Conservation (phyloP, 2,113 vertebrate species). For the Raphicerus campestris region DNA sequence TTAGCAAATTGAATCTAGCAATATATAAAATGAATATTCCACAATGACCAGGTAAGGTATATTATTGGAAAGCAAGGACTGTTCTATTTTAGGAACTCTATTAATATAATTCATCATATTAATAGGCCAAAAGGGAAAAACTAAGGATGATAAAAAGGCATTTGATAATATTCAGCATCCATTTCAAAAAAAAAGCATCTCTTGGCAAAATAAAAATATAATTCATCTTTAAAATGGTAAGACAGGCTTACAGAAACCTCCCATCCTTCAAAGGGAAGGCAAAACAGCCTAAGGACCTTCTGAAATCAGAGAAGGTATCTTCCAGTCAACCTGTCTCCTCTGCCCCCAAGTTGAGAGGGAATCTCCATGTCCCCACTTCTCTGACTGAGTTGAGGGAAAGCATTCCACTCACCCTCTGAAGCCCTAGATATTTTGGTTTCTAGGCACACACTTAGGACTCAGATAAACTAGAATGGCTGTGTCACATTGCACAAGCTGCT, state of each 20-base stretch:
- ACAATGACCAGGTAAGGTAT: conserved; percentile 69
- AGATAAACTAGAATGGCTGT: not conserved
- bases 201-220: conserved; percentile 64
- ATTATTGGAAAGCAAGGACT: conserved; percentile 67
- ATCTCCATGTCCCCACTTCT: no score
- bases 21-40: conserved; percentile 64
- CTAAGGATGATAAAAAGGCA: conserved; percentile 68
- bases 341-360: not conserved
- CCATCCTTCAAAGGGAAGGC: not conserved
- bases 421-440: not conserved
- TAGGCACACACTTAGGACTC: not conserved
- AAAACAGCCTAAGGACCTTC: not conserved
- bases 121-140: conserved; percentile 73
- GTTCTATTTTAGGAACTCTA: conserved; percentile 72
- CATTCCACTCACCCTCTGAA: not conserved
- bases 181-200: conserved; percentile 57
- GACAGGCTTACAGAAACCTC: not conserved
- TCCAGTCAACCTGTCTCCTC: not conserved
- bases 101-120: conserved; percentile 77
- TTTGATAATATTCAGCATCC: conserved; percentile 68
- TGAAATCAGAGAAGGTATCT: not conserved
- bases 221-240: not conserved
- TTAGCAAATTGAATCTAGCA: conserved; percentile 67
- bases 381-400: not conserved
- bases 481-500: not conserved